Evolutionary conservation across 2,113 vertebrate species (phyloP), one percentile per base, ranked within the genome.

Genomic region (Conger conger): DNA sequence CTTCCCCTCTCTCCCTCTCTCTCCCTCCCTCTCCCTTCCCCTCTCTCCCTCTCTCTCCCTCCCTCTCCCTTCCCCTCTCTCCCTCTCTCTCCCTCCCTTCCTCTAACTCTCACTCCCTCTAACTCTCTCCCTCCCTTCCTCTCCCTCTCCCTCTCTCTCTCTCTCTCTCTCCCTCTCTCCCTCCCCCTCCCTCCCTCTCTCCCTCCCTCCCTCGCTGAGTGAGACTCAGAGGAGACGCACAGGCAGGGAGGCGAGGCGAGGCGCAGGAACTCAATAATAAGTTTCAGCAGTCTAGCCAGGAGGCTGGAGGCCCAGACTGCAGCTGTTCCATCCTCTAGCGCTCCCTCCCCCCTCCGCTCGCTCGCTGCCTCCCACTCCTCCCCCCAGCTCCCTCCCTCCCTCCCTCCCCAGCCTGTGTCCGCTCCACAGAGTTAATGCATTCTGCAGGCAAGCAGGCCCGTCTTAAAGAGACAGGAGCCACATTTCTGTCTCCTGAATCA

Each of bases 201-300:
- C 89, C 37, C 86, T 84, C 84, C 82, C 82, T 89, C 91, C 92
- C 90, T 86, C 90, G 36, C 73, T 84, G 33, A 79, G 30, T 17
- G 18, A 53, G 91, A 90, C 90, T 93, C 94, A 95, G 92, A 93
- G 87, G 95, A 93, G 94, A 94, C 93, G 95, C 92, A 93, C 95
- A 94, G 94, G 91, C 88, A 92, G 93, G 94, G 94, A 94, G 95
- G 95, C 95, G 94, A 95, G 93, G 94, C 91, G 93, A 90, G 94
- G 91, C 95, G 95, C 96, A 95, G 95, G 95, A 96, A 95, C 96
- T 95, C 97, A 96, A 96, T 97, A 96, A 97, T 94, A 97, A 98
- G 97, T 97, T 97, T 96, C 96, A 96, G 93, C 97, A 95, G 95
- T 96, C 95, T 96, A 96, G 96, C 96, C 95, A 96, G 95, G 94